Evolutionary conservation across 2,888 invertebrate genomes (phyloP), one percentile per base, ranked within the genome.

Genomic region (Chymomyza caudatula): DNA sequence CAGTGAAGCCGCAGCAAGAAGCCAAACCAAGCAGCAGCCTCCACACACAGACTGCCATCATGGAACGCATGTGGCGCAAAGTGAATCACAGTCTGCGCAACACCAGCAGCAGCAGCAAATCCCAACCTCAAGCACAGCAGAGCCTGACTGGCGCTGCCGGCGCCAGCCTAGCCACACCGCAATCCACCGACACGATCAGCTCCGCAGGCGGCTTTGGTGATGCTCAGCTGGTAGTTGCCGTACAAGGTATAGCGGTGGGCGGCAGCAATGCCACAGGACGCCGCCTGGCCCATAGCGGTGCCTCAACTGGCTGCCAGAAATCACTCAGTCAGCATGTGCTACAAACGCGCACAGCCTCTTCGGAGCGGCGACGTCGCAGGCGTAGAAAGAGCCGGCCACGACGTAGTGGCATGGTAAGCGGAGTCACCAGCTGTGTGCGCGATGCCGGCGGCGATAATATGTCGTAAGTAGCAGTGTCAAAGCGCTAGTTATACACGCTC

Each of bases 51-150:
- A 55, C 15, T 17, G 22, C 44, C 22, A 58, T 15, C 19, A 90
- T 90, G 90, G 90, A 90, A 75, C 89, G 90, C 71, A 90, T 90
- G 90, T 90, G 90, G 90, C 89, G 90, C 65, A 90, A 90, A 85
- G 90, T 90, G 58, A 90, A 90, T 85, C 90, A 90, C 76, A 90
- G 90, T 66, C 85, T 90, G 69, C 88, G 88, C 65, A 86, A 88
- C 17, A 73, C 86, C 13, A 44, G 59, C 65, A 37, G 54, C 23
- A 25, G 11, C 74, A 80, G 68, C 80, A 78, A 74, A 71, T 76
- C 69, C 17, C 70, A 76, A 44, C 59, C 68, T 17, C 67, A 74
- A 61, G n/a, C 20, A 47, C 44, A 19, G 52, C 51, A 6, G 64
- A 37, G 51, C 11, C 56, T 54, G 11, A 67, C 62, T n/a, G 61